Evolutionary conservation across 1,140 invertebrate genomes (phyloP), one percentile per base, ranked within the genome.

Genomic region (Spodoptera frugiperda): DNA sequence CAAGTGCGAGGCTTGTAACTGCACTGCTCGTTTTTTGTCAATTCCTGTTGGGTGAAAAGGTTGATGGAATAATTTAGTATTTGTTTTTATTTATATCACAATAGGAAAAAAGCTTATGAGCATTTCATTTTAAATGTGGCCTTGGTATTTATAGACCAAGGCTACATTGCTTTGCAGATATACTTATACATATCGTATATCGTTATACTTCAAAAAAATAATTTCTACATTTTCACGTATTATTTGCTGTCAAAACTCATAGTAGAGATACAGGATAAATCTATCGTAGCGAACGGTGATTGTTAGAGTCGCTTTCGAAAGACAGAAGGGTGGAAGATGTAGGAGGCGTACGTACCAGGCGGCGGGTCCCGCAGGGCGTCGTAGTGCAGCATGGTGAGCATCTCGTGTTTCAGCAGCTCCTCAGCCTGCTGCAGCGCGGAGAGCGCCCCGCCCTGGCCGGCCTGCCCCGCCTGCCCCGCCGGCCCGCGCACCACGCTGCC

Each of bases 331-430:
- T 9, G 5, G 33, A 9, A 39, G n/a, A 10, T 39, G 25, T 33
- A 33, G 14, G 5, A 25, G 2, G 25, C 25, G 9, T 8, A 48
- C 9, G 14, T 25, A 88, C 88, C 84, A 1, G 84, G 79, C 3
- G 88, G 89, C 39, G 90, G 96, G 93, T 97, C 96, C 76, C 96
- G 95, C 14, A 97, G 77, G 33, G 97, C 96, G 94, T 99, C 99
- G 90, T 98, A 98, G 84, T 99, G 97, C 51, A 99, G 91, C 98
- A 99, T 99, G 6, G 97, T 97, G 30, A 99, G 95, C 98, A 99
- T 99, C 95, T 99, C 99, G 77, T 96, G 95, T 94, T 99, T 99
- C 61, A 99, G 99, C 30, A 99, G 89, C 94, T 99, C 98, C 94
- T 99, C 99, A 19, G 99, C 98, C 95, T 98, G 98, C 91, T 98